phyloP scores from a whole-genome alignment of 1,140 invertebrate species.

The Drosophila ananassae region DNA sequence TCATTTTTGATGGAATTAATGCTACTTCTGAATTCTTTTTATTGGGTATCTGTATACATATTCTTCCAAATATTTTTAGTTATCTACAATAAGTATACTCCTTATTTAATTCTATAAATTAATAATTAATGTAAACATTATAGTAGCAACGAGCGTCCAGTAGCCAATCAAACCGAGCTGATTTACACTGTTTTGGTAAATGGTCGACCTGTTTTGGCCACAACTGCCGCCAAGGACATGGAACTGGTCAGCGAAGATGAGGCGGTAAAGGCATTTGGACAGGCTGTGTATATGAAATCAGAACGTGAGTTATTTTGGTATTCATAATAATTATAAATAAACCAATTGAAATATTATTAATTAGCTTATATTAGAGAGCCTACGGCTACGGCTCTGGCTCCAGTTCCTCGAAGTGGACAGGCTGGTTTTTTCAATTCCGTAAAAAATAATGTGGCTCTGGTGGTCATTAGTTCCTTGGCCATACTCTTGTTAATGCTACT shows the following conservation, averaged over 20 bases:
- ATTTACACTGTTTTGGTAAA: conserved; percentile 92
- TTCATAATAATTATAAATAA: background rate
- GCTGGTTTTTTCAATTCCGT: conserved; percentile 87
- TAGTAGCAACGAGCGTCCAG: conserved; percentile 66
- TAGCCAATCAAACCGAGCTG: conserved; percentile 85
- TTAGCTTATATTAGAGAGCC: conserved; percentile 89
- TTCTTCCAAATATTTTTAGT: too few relatives aligned
- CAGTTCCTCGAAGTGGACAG: conserved; percentile 87
- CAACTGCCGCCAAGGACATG: conserved; percentile 92
- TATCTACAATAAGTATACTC: too few relatives aligned
- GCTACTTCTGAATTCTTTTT: too few relatives aligned
- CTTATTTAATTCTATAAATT: background rate
- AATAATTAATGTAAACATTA: background rate
- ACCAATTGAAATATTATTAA: background rate
- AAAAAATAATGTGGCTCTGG: conserved; percentile 75
- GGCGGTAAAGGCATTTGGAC: conserved; percentile 89
- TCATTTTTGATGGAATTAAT: too few relatives aligned
- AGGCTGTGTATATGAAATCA: conserved; percentile 91
- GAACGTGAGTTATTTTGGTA: conserved; percentile 88
- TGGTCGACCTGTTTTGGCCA: conserved; percentile 90
- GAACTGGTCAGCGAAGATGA: conserved; percentile 89
- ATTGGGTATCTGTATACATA: too few relatives aligned
- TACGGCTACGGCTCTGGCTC: conserved; percentile 86
- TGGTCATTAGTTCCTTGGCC: conserved; percentile 84
- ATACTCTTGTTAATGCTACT: conserved; percentile 87